Evolutionary conservation across 2,113 vertebrate genomes (phyloP).

Genomic region (Bungarus multicinctus): DNA sequence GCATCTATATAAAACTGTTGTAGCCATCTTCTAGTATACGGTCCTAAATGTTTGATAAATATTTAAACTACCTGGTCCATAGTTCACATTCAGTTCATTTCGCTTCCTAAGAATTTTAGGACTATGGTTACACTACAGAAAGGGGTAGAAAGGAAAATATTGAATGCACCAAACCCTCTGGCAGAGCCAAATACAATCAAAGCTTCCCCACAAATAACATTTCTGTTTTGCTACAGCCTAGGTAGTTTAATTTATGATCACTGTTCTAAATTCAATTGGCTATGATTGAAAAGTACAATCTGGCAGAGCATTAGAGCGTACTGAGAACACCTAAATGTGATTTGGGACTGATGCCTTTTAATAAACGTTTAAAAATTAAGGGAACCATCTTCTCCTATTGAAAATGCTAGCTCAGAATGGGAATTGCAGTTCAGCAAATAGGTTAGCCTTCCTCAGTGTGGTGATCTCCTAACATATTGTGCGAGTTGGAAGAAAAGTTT

Average conservation of each 20-base stretch:
- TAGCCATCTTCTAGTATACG: neutral
- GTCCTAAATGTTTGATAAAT: neutral
- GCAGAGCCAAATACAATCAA: neutral
- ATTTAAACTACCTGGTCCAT: neutral
- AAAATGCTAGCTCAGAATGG: neutral
- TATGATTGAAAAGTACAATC: neutral
- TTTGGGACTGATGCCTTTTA: neutral
- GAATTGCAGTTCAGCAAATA: neutral
- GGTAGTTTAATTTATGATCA: neutral
- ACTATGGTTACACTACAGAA: neutral
- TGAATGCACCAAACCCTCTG: neutral
- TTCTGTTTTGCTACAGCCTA: neutral
- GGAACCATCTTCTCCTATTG: neutral
- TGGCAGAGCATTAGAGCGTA: neutral
- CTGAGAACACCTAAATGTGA: neutral
- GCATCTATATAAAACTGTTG: neutral
- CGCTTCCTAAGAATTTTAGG: neutral
- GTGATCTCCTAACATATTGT: neutral
- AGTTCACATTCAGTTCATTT: neutral
- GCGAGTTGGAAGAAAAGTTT: no score
- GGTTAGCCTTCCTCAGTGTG: neutral
- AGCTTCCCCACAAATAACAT: neutral
- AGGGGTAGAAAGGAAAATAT: neutral
- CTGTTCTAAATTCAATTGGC: neutral
- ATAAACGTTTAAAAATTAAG: neutral